phyloP scores from a whole-genome alignment of 2,888 invertebrate species.

The Brachypalpus laphriformis region DNA sequence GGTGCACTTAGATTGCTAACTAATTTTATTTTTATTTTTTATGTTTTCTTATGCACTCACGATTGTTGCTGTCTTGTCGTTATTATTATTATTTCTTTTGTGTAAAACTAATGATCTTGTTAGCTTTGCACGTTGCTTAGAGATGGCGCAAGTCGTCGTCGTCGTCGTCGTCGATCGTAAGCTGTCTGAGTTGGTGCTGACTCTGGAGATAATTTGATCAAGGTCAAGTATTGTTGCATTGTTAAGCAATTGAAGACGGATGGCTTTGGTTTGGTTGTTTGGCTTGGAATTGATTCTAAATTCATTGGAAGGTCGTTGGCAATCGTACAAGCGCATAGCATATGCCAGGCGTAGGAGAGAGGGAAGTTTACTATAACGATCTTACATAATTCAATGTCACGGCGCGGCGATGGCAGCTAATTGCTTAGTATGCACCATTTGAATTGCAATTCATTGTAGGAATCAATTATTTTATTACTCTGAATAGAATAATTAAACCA shows the following conservation, averaged over 20 bases:
- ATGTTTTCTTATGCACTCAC: constrained; percentile 22
- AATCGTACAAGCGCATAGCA: background rate
- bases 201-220: constrained; percentile 65
- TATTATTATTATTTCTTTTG: constrained; percentile 7
- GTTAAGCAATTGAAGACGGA: constrained; percentile 55
- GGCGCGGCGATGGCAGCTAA: constrained; percentile 34
- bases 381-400: constrained; percentile 56
- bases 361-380: constrained; percentile 8
- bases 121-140: constrained; percentile 8
- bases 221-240: constrained; percentile 50
- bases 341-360: background rate
- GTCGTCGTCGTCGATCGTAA: background rate
- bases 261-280: constrained; percentile 28
- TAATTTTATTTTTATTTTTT: constrained; percentile 41
- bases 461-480: constrained; percentile 48
- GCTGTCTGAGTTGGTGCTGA: constrained; percentile 24
- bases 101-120: constrained; percentile 22
- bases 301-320: constrained; percentile 38
- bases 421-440: constrained; percentile 54
- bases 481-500: constrained; percentile 33
- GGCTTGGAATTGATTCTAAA: constrained; percentile 48
- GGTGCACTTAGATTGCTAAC: constrained; percentile 50
- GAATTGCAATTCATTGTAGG: constrained; percentile 36
- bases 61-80: constrained; percentile 18
- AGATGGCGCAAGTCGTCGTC: constrained; percentile 33